These are phyloP conservation scores for Cyprinodon variegatus DNA, from an alignment of 2,113 vertebrate genomes.

Conservation along the genomic window DNA sequence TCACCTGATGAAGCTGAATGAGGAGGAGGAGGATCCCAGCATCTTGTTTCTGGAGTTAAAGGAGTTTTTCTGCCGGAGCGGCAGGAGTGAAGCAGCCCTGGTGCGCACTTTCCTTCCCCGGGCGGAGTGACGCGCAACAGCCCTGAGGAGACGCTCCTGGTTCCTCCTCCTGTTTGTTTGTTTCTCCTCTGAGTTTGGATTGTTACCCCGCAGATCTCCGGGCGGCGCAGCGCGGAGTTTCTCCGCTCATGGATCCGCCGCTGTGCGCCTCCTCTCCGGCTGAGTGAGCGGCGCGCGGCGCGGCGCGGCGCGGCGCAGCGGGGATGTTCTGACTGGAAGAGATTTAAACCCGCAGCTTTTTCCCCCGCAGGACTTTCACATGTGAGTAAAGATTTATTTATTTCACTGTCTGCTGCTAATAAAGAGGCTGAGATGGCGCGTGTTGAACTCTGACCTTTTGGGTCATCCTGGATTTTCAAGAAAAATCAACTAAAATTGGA, in stretches of 20 bases:
- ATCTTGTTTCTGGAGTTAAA: neutral
- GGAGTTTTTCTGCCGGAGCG: slow-evolving; percentile 6
- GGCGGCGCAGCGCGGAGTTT: neutral
- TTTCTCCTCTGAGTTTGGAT: neutral
- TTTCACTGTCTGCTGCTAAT: neutral
- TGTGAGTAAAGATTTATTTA: slow-evolving; percentile 61
- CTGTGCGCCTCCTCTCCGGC: slow-evolving; percentile 29
- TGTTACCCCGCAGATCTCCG: neutral
- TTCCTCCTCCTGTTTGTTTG: neutral
- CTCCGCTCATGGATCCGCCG: slow-evolving; percentile 29
- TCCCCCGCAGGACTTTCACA: slow-evolving; percentile 75
- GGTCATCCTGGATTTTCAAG: neutral
- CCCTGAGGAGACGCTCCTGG: slow-evolving; percentile 21
- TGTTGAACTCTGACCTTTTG: slow-evolving; percentile 40
- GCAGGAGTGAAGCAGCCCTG: slow-evolving; percentile 34
- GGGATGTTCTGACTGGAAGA: slow-evolving; percentile 39
- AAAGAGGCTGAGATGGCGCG: neutral
- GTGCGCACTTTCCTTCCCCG: slow-evolving; percentile 28
- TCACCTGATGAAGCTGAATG: neutral
- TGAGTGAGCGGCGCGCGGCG: slow-evolving; percentile 35
- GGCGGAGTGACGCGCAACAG: slow-evolving; percentile 16
- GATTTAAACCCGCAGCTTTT: slow-evolving; percentile 50
- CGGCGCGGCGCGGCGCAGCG: slow-evolving; percentile 4
- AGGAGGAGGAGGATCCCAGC: neutral
- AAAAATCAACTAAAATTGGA: slow-evolving; percentile 15